Evolutionary conservation across 2,113 vertebrate genomes (phyloP).

Genomic region (Festucalex cinctus): DNA sequence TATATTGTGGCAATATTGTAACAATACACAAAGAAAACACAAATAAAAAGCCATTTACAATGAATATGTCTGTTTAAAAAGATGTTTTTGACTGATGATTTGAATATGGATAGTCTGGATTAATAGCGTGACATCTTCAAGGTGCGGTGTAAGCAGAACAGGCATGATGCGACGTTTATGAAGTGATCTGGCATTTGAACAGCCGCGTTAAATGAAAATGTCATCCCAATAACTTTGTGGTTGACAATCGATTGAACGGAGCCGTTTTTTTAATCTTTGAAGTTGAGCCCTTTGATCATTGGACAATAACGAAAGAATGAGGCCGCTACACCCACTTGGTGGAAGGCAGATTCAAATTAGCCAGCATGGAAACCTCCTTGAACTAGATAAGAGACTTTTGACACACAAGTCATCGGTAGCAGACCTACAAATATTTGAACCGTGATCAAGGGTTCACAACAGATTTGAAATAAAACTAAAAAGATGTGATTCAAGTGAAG

Average conservation of each 20-base stretch:
- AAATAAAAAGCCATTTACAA: too few species aligned
- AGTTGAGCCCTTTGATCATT: background rate
- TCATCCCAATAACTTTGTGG: background rate
- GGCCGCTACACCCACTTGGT: background rate
- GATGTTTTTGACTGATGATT: too few species aligned
- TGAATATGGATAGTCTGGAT: too few species aligned
- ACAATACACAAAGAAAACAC: too few species aligned
- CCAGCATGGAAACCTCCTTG: background rate
- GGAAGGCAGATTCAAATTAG: background rate
- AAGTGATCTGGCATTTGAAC: too few species aligned
- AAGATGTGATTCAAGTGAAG: too few species aligned
- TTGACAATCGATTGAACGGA: background rate
- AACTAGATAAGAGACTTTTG: background rate
- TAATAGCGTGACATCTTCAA: too few species aligned
- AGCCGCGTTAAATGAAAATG: background rate
- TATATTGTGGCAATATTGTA: too few species aligned
- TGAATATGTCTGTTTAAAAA: too few species aligned
- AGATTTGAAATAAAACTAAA: too few species aligned
- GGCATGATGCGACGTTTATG: too few species aligned
- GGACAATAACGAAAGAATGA: constrained; percentile 13
- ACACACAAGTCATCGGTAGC: background rate
- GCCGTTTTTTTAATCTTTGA: background rate
- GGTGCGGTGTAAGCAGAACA: too few species aligned
- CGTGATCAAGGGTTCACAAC: background rate
- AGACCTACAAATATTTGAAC: background rate